These are phyloP conservation scores for Corvus moneduloides DNA, from an alignment of 2,113 vertebrate genomes.

Conservation along the genomic window DNA sequence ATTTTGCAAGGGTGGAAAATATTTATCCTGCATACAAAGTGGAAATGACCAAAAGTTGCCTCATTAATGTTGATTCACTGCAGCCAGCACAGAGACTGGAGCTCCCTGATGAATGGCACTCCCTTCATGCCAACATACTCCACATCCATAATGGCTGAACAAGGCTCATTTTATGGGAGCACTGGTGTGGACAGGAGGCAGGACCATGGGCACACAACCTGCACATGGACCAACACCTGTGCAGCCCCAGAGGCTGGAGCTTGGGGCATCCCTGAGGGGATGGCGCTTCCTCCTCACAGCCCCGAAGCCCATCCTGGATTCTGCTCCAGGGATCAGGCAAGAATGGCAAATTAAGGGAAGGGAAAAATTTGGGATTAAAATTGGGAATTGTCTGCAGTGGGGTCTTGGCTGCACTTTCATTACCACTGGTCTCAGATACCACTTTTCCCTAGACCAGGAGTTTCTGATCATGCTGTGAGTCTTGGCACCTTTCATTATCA, in stretches of 20 bases:
- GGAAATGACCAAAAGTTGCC: slow-evolving; percentile 41
- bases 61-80: slow-evolving; percentile 44
- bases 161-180: neutral
- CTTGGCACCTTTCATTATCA: neutral
- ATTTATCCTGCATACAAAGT: slow-evolving; percentile 3
- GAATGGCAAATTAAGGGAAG: neutral
- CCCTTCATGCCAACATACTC: neutral
- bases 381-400: neutral
- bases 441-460: neutral
- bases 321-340: neutral
- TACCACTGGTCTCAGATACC: neutral
- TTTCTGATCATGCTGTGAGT: rapidly evolving
- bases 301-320: neutral
- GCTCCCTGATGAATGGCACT: neutral
- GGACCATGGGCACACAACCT: neutral
- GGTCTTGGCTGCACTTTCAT: neutral
- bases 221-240: neutral
- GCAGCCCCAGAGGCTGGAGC: neutral
- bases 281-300: neutral
- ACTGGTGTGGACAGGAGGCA: neutral
- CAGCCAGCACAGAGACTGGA: neutral
- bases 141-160: neutral
- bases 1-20: slow-evolving; percentile 8
- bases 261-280: neutral
- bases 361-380: neutral